A percentile compares a stretch with the other conserved stretches of the same genome.
phyloP scores from a whole-genome alignment of 2,113 vertebrate species.

The Protomyctophum bolini region DNA sequence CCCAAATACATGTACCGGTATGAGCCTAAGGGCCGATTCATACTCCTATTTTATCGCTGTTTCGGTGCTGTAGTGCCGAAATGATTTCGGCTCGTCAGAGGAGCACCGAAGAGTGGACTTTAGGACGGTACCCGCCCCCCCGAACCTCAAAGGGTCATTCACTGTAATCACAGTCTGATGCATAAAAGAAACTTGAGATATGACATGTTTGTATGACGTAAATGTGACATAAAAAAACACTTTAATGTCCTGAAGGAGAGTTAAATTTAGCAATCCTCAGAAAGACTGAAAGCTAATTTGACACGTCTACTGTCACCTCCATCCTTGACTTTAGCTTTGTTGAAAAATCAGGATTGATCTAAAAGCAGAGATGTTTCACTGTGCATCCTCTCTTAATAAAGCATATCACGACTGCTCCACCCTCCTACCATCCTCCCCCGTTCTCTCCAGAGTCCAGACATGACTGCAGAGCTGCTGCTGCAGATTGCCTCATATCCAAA shows the following conservation, averaged over 20 bases:
- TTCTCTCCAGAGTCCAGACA: constrained; percentile 24
- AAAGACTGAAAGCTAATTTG: constrained; percentile 49
- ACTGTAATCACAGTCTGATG: neutral
- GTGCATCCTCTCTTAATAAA: constrained; percentile 41
- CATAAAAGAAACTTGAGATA: neutral
- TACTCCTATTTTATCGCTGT: too few species aligned
- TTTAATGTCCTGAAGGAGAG: constrained; percentile 15
- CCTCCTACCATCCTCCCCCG: constrained; percentile 1
- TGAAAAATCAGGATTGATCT: constrained; percentile 36
- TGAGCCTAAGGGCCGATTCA: too few species aligned
- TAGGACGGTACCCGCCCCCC: too few species aligned
- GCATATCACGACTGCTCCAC: constrained; percentile 36
- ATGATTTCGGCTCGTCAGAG: too few species aligned
- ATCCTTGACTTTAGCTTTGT: constrained; percentile 41
- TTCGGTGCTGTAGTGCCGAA: too few species aligned
- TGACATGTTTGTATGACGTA: neutral
- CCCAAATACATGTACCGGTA: too few species aligned
- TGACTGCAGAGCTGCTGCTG: constrained; percentile 57
- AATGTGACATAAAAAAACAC: constrained; percentile 9
- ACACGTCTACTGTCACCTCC: constrained; percentile 39
- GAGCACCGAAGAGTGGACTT: too few species aligned
- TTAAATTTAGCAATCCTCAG: constrained; percentile 32
- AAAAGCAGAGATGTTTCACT: constrained; percentile 21
- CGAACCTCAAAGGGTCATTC: too few species aligned
- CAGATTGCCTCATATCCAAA: constrained; percentile 41